Percentiles rank a stretch among this genome's conserved stretches.
Evolutionary conservation across 2,888 invertebrate genomes (phyloP).

Genomic region (Pediacus dermestoides): DNA sequence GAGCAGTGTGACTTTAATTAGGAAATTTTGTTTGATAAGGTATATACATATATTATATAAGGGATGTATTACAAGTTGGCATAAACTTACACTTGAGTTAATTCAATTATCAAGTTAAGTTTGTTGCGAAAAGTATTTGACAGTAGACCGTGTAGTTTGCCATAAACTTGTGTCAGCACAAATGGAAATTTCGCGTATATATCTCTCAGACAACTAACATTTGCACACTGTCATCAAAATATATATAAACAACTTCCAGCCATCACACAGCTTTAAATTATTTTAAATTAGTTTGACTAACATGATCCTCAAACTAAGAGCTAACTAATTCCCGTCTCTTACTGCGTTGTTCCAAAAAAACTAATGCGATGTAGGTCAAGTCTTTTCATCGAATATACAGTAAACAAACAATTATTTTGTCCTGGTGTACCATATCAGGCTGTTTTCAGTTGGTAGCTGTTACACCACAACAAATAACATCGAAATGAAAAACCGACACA

Average conservation of each 20-base stretch:
- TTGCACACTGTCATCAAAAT: conserved; percentile 4
- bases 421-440: too few relatives aligned
- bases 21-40: conserved; percentile 20
- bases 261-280: not conserved
- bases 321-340: too few relatives aligned
- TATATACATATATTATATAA: too few relatives aligned
- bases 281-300: not conserved
- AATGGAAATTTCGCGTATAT: conserved; percentile 26
- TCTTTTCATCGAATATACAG: not conserved
- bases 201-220: conserved; percentile 8
- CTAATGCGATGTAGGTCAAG: too few relatives aligned
- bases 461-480: too few relatives aligned
- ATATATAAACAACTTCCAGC: too few relatives aligned
- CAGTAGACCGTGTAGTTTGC: conserved; percentile 25
- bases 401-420: conserved; percentile 5
- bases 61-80: conserved; percentile 15
- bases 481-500: too few relatives aligned
- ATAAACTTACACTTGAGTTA: conserved; percentile 27
- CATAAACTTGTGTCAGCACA: conserved; percentile 27
- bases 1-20: too few relatives aligned
- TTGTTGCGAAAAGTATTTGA: conserved; percentile 26
- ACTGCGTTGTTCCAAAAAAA: too few relatives aligned
- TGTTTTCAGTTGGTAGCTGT: too few relatives aligned
- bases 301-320: too few relatives aligned
- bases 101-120: conserved; percentile 27